Conservation (phyloP, 1,140 invertebrate species). For the Drosophila pruinosa region DNA sequence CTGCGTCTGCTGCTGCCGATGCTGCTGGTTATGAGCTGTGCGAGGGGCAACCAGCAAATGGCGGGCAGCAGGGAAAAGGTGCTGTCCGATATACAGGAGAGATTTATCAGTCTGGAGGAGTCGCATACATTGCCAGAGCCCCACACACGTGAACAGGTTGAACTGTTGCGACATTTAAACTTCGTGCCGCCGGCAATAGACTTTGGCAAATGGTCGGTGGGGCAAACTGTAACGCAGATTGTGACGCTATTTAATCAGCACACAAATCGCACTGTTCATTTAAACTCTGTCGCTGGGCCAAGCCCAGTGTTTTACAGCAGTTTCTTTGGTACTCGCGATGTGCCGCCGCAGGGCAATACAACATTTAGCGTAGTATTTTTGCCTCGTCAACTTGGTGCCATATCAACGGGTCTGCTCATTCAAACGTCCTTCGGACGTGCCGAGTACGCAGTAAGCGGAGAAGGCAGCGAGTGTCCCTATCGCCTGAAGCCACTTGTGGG, state of each 20-base stretch:
- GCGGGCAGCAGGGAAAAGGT: conserved; percentile 35
- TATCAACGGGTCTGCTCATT: conserved; percentile 94
- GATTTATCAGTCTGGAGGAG: conserved; percentile 45
- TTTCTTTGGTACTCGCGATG: conserved; percentile 95
- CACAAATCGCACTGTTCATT: conserved; percentile 88
- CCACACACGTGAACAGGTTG: conserved; percentile 49
- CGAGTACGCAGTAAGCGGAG: conserved; percentile 90
- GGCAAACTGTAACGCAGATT: conserved; percentile 91
- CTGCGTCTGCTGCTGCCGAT: conserved; percentile 4
- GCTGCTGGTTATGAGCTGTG: conserved; percentile 20
- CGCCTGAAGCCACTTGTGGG: conserved; percentile 94
- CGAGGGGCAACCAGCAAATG: conserved; percentile 14
- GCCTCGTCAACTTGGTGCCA: conserved; percentile 93
- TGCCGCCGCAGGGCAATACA: conserved; percentile 95
- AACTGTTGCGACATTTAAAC: conserved; percentile 64
- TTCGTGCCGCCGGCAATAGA: conserved; percentile 75
- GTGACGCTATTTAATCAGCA: conserved; percentile 92
- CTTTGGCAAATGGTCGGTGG: conserved; percentile 88
- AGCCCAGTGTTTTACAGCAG: conserved; percentile 95
- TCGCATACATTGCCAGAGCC: conserved; percentile 44
- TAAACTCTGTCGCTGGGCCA: conserved; percentile 93
- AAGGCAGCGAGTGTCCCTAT: conserved; percentile 94
- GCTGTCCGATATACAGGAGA: conserved; percentile 44
- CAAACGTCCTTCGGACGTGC: conserved; percentile 95
- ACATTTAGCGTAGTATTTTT: conserved; percentile 98